Evolutionary conservation across 2,113 vertebrate species (phyloP).

Genomic region (Elephantulus edwardii): DNA sequence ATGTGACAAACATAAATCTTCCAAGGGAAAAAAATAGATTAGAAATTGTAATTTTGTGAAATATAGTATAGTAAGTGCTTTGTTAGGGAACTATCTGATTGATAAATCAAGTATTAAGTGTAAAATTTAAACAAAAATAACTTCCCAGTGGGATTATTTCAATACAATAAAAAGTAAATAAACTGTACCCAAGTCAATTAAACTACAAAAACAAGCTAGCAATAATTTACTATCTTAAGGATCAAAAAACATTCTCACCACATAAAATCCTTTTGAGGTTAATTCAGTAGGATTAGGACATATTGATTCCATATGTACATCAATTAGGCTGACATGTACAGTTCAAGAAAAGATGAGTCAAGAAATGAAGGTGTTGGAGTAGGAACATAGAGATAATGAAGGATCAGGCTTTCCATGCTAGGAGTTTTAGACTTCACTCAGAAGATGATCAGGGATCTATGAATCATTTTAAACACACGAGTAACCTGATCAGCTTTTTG

Average conservation of each 20-base stretch:
- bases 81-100: background rate
- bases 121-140: conserved; percentile 10
- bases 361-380: background rate
- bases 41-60: conserved; percentile 19
- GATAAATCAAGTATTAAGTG: conserved; percentile 44
- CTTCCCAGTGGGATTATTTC: conserved; percentile 8
- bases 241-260: background rate
- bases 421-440: background rate
- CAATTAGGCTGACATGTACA: background rate
- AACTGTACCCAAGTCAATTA: background rate
- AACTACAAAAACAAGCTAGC: background rate
- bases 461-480: conserved; percentile 26
- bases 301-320: conserved; percentile 33
- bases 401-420: background rate
- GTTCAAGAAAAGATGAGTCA: background rate
- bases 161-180: conserved; percentile 4
- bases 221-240: background rate
- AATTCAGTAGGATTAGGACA: background rate
- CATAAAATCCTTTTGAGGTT: conserved; percentile 4
- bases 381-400: background rate
- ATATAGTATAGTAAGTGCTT: background rate
- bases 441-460: background rate
- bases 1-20: background rate
- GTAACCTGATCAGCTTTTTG: background rate
- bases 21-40: background rate